These are phyloP conservation scores for Porphyrio hochstetteri DNA, from an alignment of 2,113 vertebrate species.

Conservation along the genomic window DNA sequence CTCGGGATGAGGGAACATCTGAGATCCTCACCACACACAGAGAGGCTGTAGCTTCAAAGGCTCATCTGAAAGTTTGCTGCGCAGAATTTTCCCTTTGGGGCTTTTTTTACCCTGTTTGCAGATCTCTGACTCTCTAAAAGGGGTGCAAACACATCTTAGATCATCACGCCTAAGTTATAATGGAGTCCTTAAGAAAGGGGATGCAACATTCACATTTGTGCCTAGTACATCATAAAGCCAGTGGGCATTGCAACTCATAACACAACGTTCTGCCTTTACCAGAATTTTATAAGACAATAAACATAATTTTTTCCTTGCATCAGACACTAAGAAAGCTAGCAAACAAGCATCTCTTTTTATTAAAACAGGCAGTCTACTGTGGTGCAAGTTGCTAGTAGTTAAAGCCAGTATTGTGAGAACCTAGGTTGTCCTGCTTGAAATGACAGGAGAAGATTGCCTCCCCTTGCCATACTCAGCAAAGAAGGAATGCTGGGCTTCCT, in stretches of 20 bases:
- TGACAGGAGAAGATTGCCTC: not conserved
- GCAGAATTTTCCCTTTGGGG: not conserved
- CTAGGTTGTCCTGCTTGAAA: not conserved
- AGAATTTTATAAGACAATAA: not conserved
- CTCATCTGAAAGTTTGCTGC: not conserved
- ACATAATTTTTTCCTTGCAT: not conserved
- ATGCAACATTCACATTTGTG: not conserved
- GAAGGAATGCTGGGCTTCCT: not conserved
- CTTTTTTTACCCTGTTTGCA: not conserved
- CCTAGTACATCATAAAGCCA: not conserved
- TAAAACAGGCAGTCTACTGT: not conserved
- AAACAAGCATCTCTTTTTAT: not conserved
- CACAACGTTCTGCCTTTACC: not conserved
- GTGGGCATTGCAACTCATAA: not conserved
- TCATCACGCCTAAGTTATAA: not conserved
- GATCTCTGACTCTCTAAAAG: not conserved
- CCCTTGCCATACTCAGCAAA: not conserved
- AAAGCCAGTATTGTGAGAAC: not conserved
- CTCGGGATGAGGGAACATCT: constrained; percentile 38
- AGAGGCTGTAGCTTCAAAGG: constrained; percentile 17
- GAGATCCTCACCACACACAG: constrained; percentile 10
- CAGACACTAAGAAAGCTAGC: not conserved
- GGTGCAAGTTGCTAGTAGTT: not conserved
- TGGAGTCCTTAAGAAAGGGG: not conserved
- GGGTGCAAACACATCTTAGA: not conserved